Evolutionary conservation across 2,113 vertebrate species (phyloP).

Genomic region (Crotalus viridis): DNA sequence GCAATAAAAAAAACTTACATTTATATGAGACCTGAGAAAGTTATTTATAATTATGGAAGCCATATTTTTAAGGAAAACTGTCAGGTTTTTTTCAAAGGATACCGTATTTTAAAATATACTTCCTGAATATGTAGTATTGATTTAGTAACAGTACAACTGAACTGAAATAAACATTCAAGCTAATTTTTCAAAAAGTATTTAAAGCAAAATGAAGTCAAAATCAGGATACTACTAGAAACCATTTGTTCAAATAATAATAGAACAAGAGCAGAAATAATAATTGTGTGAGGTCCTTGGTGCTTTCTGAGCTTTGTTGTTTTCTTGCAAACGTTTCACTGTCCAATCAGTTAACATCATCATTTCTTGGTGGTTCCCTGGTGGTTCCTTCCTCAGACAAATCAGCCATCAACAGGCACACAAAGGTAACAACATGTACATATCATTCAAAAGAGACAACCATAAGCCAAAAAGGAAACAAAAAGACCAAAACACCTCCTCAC

Average conservation of each 20-base stretch:
- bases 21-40: background rate
- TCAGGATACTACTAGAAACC: background rate
- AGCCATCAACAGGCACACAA: no score
- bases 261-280: background rate
- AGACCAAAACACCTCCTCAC: no score
- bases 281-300: no score
- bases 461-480: no score
- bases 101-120: background rate
- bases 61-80: background rate
- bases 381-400: no score
- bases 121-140: background rate
- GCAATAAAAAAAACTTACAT: background rate
- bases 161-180: slow-evolving; percentile 4
- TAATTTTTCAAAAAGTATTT: background rate
- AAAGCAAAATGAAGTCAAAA: background rate
- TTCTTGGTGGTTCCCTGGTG: no score
- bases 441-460: no score
- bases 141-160: background rate
- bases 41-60: background rate
- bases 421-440: no score
- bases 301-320: no score
- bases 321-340: no score
- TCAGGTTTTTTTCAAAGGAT: background rate
- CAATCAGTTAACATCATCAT: no score
- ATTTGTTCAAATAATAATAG: background rate